Evolutionary conservation across 2,113 vertebrate genomes (phyloP), one percentile per base, ranked within the genome.

Genomic region (Scatophagus argus): DNA sequence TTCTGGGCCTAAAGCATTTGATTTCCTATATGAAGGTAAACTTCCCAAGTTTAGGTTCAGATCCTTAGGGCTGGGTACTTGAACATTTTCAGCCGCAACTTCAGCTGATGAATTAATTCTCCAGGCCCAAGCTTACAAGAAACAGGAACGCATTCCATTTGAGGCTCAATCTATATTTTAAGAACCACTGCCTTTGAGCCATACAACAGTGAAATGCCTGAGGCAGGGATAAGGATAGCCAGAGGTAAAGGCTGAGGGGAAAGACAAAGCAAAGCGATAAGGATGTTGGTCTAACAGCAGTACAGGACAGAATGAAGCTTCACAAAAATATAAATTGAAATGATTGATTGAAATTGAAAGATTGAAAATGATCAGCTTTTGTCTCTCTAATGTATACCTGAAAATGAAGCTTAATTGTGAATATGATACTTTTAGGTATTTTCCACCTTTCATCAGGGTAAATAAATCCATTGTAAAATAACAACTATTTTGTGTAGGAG

Each of bases 191-290:
- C 58, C 64, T 85, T 73, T 88, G 72, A 89, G 75, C 34, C 23
- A 23, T 64, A 27, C 49, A 80, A 76, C 70, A 74, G 70, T 75
- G 41, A 82, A 87, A 73, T 60, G 86, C 91, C 74, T 29, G 60
- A 32, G 83, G 89, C 88, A 74, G 69, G 79, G 79, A 66, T 77
- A 79, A 46, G 34, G 66, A 81, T 79, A 71, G 70, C 84, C 88
- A 86, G 63, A 77, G 74, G 74, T 70, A 82, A 79, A 55, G 29
- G 68, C 77, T 56, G 10, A 74, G 11, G 32, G 54, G 54, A 75
- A 60, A 68, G 77, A 77, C 56, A 58, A 65, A 84, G 49, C 55
- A 27, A 54, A 66, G 32, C 43, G 32, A 56, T 29, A 13, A 13
- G 16, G 23, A 34, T 62, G 31, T 60, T 58, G 29, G 38, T 9